These are phyloP conservation scores for Hypotaenidia okinawae DNA, from an alignment of 2,797 vertebrate species.

Conservation along the genomic window DNA sequence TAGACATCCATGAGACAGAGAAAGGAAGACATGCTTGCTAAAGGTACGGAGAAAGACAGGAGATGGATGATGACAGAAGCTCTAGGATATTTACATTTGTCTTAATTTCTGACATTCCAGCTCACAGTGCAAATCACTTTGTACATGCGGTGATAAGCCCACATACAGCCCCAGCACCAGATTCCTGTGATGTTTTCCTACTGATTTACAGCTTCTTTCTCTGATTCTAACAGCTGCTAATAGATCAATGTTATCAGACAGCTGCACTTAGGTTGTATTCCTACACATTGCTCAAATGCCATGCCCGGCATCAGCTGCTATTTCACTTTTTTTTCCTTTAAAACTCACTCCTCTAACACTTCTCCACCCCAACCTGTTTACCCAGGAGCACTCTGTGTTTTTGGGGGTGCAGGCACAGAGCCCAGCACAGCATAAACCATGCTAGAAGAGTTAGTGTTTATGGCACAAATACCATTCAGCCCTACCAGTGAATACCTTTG, in stretches of 20 bases:
- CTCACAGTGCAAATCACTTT: neutral
- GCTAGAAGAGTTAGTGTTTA: neutral
- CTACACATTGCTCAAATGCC: neutral
- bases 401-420: neutral
- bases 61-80: neutral
- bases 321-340: neutral
- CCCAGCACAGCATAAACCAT: neutral
- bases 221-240: neutral
- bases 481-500: neutral
- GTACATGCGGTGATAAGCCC: neutral
- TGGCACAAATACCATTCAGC: neutral
- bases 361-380: neutral
- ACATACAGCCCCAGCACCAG: neutral
- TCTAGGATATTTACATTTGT: neutral
- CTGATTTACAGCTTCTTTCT: slow-evolving; percentile 4
- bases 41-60: neutral
- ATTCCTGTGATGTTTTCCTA: neutral
- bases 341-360: neutral
- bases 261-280: neutral
- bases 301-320: neutral
- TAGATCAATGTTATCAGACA: neutral
- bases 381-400: neutral
- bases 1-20: rapidly evolving
- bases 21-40: neutral
- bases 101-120: neutral